Evolutionary conservation across 2,888 invertebrate species (phyloP).

Genomic region (Seira ritae): DNA sequence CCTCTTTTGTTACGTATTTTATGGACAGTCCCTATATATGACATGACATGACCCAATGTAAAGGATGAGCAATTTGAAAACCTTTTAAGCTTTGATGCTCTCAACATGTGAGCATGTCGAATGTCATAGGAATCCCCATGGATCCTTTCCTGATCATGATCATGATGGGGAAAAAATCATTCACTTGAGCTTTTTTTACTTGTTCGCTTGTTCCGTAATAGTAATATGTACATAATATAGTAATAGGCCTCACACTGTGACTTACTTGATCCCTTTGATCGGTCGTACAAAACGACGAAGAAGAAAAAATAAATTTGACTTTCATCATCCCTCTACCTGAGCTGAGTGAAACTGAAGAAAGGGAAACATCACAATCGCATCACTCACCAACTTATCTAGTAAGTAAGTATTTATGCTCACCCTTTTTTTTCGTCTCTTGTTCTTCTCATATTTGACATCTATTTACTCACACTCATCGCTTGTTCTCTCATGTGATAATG

Average conservation of each 20-base stretch:
- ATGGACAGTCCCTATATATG: not conserved
- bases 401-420: not conserved
- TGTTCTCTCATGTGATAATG: conserved; percentile 51
- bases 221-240: too few relatives aligned
- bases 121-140: conserved; percentile 63
- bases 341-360: too few relatives aligned
- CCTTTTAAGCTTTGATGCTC: too few relatives aligned
- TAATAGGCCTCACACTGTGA: conserved; percentile 62
- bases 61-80: conserved; percentile 24
- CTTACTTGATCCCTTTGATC: conserved; percentile 66
- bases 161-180: not conserved
- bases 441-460: conserved; percentile 30
- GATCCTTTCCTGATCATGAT: conserved; percentile 32
- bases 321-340: conserved; percentile 7
- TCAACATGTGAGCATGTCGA: conserved; percentile 55
- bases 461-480: conserved; percentile 44
- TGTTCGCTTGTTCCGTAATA: too few relatives aligned
- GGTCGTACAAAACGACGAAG: conserved; percentile 18
- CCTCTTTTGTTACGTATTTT: not conserved
- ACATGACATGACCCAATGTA: conserved; percentile 1
- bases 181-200: conserved; percentile 7
- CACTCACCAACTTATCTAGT: not conserved
- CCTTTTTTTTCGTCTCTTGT: not conserved
- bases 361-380: not conserved
- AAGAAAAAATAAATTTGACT: conserved; percentile 1